These are phyloP conservation scores for Onchidella celtica DNA, from an alignment of 2,888 invertebrate genomes.

Conservation along the genomic window DNA sequence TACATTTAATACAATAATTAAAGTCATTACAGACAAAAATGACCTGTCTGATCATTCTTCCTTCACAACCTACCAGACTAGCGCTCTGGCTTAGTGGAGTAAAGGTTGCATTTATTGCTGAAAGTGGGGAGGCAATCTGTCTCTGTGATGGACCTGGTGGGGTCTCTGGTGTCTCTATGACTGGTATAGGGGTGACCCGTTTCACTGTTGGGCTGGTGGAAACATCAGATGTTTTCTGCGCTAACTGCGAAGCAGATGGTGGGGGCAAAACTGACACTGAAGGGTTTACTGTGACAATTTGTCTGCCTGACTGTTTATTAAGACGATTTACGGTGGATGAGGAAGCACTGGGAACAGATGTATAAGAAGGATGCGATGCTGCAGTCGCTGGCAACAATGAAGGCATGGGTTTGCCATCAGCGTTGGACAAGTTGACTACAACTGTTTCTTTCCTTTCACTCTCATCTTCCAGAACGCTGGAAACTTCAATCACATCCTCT, in stretches of 20 bases:
- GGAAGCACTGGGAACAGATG: neutral
- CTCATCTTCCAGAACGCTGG: conserved; percentile 29
- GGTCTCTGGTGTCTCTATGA: conserved; percentile 27
- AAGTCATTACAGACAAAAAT: too few species aligned
- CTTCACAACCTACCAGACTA: conserved; percentile 12
- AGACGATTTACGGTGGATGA: neutral
- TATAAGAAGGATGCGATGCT: neutral
- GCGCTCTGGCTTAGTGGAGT: neutral
- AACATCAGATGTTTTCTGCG: conserved; percentile 21
- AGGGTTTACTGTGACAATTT: neutral
- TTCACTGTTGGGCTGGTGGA: neutral
- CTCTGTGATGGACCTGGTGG: neutral
- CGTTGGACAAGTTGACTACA: conserved; percentile 1
- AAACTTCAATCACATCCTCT: conserved; percentile 48
- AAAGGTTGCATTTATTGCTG: neutral
- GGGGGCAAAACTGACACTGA: neutral
- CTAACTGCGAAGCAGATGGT: neutral
- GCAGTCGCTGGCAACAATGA: neutral
- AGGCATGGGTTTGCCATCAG: neutral
- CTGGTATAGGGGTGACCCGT: conserved; percentile 27
- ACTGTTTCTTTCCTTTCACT: conserved; percentile 17
- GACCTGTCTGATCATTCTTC: too few species aligned
- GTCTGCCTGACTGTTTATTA: conserved; percentile 15
- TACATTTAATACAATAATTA: too few species aligned
- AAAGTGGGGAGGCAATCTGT: neutral